Conservation (phyloP, 2,113 vertebrate species). For the Polypterus bichir region DNA sequence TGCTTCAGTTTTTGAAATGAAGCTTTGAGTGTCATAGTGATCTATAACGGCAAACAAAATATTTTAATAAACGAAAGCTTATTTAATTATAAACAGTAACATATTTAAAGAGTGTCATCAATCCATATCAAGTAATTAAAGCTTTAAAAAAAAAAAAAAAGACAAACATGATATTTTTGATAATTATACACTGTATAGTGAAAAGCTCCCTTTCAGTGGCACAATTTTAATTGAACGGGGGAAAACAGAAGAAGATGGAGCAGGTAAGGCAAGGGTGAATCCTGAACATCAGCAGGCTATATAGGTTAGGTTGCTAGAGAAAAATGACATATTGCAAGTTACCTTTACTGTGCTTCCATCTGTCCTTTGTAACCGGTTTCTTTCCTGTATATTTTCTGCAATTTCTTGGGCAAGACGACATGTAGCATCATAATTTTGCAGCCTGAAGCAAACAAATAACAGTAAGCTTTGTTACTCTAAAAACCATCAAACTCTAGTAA, state of each 20-base stretch:
- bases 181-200: no score
- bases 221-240: no score
- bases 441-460: constrained; percentile 41
- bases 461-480: neutral
- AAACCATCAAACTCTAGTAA: no score
- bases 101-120: no score
- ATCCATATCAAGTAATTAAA: no score
- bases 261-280: no score
- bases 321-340: constrained; percentile 1
- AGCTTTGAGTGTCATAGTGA: constrained; percentile 71
- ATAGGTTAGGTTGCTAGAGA: no score
- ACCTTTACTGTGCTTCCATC: constrained; percentile 81
- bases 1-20: constrained; percentile 77
- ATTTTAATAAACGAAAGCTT: constrained; percentile 17
- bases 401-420: constrained; percentile 76
- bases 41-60: constrained; percentile 40
- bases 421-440: constrained; percentile 68
- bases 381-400: constrained; percentile 79
- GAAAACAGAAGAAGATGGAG: no score
- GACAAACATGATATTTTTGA: no score
- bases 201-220: no score
- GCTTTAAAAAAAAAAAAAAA: no score
- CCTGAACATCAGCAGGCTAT: no score
- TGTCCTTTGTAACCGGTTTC: constrained; percentile 68
- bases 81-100: neutral